Evolutionary conservation across 2,797 vertebrate genomes (phyloP).

Genomic region (Trematomus bernacchii): DNA sequence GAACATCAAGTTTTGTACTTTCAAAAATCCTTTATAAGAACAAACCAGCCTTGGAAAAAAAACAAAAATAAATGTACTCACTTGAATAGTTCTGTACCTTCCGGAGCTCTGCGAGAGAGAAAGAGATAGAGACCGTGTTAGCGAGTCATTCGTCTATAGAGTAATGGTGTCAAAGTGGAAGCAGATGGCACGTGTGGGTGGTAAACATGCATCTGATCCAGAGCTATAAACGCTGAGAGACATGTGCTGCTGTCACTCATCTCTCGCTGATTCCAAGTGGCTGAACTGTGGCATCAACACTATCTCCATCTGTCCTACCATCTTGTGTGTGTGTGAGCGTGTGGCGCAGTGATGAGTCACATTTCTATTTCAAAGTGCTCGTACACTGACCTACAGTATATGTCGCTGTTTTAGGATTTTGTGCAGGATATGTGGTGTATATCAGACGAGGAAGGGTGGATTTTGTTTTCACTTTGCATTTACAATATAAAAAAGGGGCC

Average conservation of each 20-base stretch:
- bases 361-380: slow-evolving; percentile 55
- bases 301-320: slow-evolving; percentile 61
- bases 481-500: too few species aligned
- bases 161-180: slow-evolving; percentile 57
- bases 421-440: slow-evolving; percentile 13
- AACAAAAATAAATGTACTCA: slow-evolving; percentile 64
- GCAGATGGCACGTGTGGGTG: slow-evolving; percentile 52
- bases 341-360: slow-evolving; percentile 60
- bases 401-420: slow-evolving; percentile 26
- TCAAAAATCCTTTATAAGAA: not conserved
- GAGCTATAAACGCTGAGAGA: slow-evolving; percentile 40
- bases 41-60: not conserved
- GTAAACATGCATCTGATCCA: slow-evolving; percentile 51
- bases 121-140: slow-evolving; percentile 11
- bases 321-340: slow-evolving; percentile 37
- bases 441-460: not conserved
- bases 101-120: slow-evolving; percentile 76
- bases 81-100: slow-evolving; percentile 87
- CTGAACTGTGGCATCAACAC: slow-evolving; percentile 51
- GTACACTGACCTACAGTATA: slow-evolving; percentile 59
- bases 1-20: not conserved
- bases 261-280: slow-evolving; percentile 33
- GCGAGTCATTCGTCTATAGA: slow-evolving; percentile 15
- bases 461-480: slow-evolving; percentile 3
- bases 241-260: slow-evolving; percentile 72